Conservation (phyloP, 2,113 vertebrate species). For the Ifrita kowaldi region DNA sequence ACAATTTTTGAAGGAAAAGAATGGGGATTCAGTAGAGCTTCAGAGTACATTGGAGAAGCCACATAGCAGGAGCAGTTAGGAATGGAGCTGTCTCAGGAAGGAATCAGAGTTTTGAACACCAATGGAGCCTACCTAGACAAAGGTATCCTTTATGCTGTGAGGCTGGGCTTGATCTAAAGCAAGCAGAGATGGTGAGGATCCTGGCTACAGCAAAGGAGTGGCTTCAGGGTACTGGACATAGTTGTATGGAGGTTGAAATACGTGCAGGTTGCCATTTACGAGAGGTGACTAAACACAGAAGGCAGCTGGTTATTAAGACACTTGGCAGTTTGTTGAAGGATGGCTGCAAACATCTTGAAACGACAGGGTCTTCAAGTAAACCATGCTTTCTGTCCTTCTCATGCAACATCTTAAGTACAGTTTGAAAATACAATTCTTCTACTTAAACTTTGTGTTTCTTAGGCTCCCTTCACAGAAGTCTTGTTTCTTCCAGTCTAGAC, state of each 20-base stretch:
- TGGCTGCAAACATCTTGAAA: neutral
- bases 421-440: neutral
- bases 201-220: neutral
- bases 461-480: neutral
- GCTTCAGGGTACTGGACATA: neutral
- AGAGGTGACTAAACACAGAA: neutral
- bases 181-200: neutral
- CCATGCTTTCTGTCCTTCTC: neutral
- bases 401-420: neutral
- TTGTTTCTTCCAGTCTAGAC: neutral
- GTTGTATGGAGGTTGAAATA: neutral
- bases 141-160: accelerated
- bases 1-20: neutral
- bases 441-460: neutral
- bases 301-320: neutral
- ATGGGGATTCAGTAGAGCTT: neutral
- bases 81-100: neutral
- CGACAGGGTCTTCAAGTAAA: neutral
- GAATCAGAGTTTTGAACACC: neutral
- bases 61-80: neutral
- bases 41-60: neutral
- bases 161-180: neutral
- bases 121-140: neutral
- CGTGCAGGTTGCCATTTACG: neutral
- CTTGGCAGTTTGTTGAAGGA: neutral